Conservation (phyloP, 2,797 vertebrate genomes). For the Bradypodion pumilum region DNA sequence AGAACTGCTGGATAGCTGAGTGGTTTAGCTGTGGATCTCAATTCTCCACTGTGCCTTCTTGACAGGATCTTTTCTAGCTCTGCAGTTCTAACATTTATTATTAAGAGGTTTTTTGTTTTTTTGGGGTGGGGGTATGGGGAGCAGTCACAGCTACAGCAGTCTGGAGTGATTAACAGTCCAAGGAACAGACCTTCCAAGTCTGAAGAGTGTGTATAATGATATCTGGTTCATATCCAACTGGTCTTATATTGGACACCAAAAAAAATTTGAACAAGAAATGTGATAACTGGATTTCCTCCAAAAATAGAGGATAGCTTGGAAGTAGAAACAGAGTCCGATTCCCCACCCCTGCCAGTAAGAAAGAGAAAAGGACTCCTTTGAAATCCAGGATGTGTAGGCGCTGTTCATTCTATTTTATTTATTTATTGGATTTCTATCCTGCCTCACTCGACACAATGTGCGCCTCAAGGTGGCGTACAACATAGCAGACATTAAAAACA, state of each 20-base stretch:
- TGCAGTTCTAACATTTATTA: too few species aligned
- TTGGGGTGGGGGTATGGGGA: too few species aligned
- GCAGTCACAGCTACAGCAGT: background rate
- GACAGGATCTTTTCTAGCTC: too few species aligned
- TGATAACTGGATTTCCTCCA: background rate
- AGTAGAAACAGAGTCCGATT: background rate
- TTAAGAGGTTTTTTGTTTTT: too few species aligned
- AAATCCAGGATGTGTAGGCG: background rate
- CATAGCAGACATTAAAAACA: too few species aligned
- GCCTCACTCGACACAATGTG: too few species aligned
- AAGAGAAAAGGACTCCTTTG: background rate
- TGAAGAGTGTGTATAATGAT: background rate
- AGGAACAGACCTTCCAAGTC: background rate
- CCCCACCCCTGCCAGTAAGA: background rate
- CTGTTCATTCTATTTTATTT: constrained; percentile 3
- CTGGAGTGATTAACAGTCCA: background rate
- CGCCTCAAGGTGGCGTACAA: too few species aligned
- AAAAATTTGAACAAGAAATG: background rate
- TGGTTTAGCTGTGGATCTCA: too few species aligned
- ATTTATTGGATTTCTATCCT: too few species aligned
- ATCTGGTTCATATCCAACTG: background rate
- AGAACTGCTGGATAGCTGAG: too few species aligned
- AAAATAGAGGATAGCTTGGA: background rate
- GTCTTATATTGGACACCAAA: background rate
- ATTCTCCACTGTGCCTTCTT: too few species aligned